Evolutionary conservation across 92 coral and sea anemone species (phyloP), one percentile per base, ranked within the genome.

Genomic region (Zoanthus gigantus): DNA sequence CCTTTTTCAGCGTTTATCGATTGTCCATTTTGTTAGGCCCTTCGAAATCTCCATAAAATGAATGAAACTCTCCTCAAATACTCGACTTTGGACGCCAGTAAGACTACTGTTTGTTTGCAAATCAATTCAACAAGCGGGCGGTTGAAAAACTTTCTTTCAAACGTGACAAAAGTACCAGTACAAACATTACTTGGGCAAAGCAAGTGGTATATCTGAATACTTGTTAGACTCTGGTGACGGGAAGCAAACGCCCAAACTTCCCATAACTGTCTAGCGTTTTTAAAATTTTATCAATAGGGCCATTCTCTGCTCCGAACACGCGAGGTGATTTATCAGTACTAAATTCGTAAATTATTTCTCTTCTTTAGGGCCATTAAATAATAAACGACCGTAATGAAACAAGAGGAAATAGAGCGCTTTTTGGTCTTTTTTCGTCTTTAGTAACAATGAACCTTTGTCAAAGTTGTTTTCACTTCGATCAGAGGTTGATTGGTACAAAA

Each of bases 381-480:
- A 58, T 81, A 81, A 81, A 81, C 85, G 85, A 66, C 61, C 85
- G 30, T 52, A 77, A 78, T 87, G 78, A 78, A 71, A 60, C 77
- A 87, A 56, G 76, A 66, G 76, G 84, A 77, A 66, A 78, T 54
- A 17, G 71, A 78, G 37, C 28, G 34, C 82, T 65, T 74, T 23
- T 60, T 34, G 53, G 83, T 34, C 67, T 81, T 83, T 58, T 89
- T 63, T 78, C 72, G 71, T 46, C 72, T 71, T 72, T 77, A 44
- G 61, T 72, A 69, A 88, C 88, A 91, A 91, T 84, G 89, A 75
- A 28, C 54, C 90, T 90, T 90, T 90, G 92, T 90, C 74, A 44
- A n/a, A 17, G 60, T 47, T 76, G 71, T 77, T 66, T 69, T 72
- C 16, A 54, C 68, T 77, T 17, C 65, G 83, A 50, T 47, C 29